phyloP scores from a whole-genome alignment of 2,888 invertebrate genomes.

The Cerastis leucographa region DNA sequence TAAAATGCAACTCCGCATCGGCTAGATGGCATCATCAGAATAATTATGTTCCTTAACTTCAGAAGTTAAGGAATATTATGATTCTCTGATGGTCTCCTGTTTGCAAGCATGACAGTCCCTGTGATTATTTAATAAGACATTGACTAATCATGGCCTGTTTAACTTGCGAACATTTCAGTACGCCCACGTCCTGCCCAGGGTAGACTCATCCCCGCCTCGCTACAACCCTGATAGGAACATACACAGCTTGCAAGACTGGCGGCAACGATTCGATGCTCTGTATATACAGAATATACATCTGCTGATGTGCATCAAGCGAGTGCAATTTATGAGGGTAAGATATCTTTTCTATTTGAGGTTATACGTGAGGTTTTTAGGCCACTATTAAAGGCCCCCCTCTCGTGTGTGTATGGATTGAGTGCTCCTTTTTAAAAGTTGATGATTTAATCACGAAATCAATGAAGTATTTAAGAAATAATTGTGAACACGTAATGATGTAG shows the following conservation, averaged over 20 bases:
- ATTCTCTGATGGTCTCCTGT: background rate
- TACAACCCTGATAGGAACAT: slow-evolving; percentile 48
- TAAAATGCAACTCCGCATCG: too few relatives aligned
- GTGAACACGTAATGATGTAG: too few relatives aligned
- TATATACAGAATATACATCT: slow-evolving; percentile 72
- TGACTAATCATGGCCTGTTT: background rate
- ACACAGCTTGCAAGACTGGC: slow-evolving; percentile 61
- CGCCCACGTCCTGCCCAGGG: slow-evolving; percentile 65
- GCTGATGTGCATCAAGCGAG: slow-evolving; percentile 70
- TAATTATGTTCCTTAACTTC: too few relatives aligned
- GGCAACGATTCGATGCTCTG: slow-evolving; percentile 27
- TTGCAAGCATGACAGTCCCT: background rate
- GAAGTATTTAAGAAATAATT: too few relatives aligned
- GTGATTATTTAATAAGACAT: background rate
- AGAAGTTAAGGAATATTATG: too few relatives aligned
- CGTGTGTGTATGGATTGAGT: too few relatives aligned
- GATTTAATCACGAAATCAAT: too few relatives aligned
- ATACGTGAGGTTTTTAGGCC: too few relatives aligned
- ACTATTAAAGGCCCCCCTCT: too few relatives aligned
- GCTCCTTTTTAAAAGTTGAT: too few relatives aligned
- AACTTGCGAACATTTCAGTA: slow-evolving; percentile 63
- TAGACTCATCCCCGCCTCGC: slow-evolving; percentile 76
- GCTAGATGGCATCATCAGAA: too few relatives aligned
- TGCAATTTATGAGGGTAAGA: slow-evolving; percentile 73
- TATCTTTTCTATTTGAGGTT: background rate